phyloP scores from a whole-genome alignment of 1,140 invertebrate genomes.

The Orius insidiosus region DNA sequence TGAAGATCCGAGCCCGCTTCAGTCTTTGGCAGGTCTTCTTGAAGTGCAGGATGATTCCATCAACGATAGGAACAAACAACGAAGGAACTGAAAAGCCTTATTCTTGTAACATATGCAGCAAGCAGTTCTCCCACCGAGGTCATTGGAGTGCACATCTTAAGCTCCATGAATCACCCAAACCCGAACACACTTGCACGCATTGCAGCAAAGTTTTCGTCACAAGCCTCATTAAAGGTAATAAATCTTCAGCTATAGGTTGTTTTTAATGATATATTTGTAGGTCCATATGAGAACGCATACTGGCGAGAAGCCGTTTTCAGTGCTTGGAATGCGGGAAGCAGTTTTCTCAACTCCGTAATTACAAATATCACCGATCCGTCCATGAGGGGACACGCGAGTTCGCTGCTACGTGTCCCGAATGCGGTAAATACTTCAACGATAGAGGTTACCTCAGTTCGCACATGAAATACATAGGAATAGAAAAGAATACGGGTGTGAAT shows the following conservation, averaged over 20 bases:
- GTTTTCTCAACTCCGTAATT: conserved; percentile 27
- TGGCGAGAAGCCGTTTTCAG: conserved; percentile 45
- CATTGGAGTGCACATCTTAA: conserved; percentile 19
- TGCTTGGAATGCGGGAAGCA: conserved; percentile 34
- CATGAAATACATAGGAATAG: conserved; percentile 23
- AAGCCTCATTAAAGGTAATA: conserved; percentile 30
- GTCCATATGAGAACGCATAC: conserved; percentile 47
- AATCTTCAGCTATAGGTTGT: no score
- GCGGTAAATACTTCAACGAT: conserved; percentile 38
- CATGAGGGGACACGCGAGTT: conserved; percentile 22
- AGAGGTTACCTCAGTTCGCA: conserved; percentile 27
- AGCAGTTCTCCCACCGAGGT: conserved; percentile 27
- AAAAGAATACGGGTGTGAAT: conserved; percentile 34
- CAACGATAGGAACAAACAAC: conserved; percentile 18
- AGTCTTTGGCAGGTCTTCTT: conserved; percentile 13
- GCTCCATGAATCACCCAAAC: conserved; percentile 18
- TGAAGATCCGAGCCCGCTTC: conserved; percentile 8
- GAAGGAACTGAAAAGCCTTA: conserved; percentile 36
- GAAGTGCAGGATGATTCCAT: conserved; percentile 5
- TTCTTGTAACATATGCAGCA: conserved; percentile 31
- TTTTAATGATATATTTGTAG: conserved; percentile 12
- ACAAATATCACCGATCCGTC: conserved; percentile 22
- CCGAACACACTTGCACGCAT: conserved; percentile 33
- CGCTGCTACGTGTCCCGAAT: conserved; percentile 35
- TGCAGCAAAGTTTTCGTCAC: conserved; percentile 37